Evolutionary conservation across 2,888 invertebrate species (phyloP).

Genomic region (Drosophila nr. medialis): DNA sequence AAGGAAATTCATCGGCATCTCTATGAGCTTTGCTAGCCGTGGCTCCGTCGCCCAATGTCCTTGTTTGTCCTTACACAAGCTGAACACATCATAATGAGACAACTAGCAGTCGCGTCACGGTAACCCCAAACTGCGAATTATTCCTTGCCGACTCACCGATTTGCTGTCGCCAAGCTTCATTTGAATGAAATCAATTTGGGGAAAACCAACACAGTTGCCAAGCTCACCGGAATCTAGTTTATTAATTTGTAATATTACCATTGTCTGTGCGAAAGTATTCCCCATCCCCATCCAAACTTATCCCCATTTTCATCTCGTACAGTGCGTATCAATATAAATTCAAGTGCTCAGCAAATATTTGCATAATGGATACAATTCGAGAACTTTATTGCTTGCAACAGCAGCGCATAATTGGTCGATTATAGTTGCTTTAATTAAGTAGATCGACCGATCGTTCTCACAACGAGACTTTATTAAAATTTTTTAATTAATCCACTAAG

Average conservation of each 20-base stretch:
- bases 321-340: slow-evolving; percentile 2
- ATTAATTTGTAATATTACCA: slow-evolving; percentile 34
- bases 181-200: slow-evolving; percentile 46
- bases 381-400: slow-evolving; percentile 4
- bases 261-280: slow-evolving; percentile 13
- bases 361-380: background rate
- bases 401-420: background rate
- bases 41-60: slow-evolving; percentile 63
- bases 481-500: background rate
- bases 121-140: slow-evolving; percentile 22
- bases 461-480: background rate
- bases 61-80: slow-evolving; percentile 67
- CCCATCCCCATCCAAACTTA: background rate
- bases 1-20: slow-evolving; percentile 24
- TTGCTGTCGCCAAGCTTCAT: slow-evolving; percentile 38
- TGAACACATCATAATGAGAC: slow-evolving; percentile 75
- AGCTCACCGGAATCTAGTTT: slow-evolving; percentile 19
- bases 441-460: background rate
- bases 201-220: slow-evolving; percentile 12
- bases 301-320: background rate
- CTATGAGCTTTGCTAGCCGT: slow-evolving; percentile 31
- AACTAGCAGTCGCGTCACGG: slow-evolving; percentile 65
- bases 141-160: background rate
- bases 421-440: background rate
- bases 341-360: slow-evolving; percentile 36